phyloP scores from a whole-genome alignment of 2,113 vertebrate species.

The Alosa alosa region DNA sequence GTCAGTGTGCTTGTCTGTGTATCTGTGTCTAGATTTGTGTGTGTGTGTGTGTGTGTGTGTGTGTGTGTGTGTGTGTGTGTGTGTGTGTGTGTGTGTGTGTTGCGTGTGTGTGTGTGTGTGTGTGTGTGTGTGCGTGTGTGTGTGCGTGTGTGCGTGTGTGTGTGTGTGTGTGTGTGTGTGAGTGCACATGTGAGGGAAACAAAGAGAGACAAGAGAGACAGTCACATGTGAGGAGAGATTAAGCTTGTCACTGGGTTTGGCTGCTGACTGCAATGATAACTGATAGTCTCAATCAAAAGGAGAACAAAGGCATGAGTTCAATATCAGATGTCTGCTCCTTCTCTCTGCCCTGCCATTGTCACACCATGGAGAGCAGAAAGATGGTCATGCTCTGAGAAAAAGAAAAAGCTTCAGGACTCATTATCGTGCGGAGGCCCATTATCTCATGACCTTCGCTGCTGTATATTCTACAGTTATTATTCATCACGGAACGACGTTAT shows the following conservation, averaged over 20 bases:
- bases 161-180: neutral
- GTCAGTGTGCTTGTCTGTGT: neutral
- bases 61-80: slow-evolving; percentile 2
- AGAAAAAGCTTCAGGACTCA: neutral
- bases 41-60: neutral
- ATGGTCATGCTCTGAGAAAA: neutral
- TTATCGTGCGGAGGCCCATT: neutral
- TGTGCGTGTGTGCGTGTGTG: neutral
- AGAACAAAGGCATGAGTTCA: neutral
- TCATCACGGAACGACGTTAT: neutral
- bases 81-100: neutral
- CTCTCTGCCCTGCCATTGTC: neutral
- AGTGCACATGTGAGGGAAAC: neutral
- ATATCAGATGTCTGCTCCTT: slow-evolving; percentile 14
- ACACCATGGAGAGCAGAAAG: neutral
- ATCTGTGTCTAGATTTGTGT: neutral
- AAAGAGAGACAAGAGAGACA: neutral
- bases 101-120: neutral
- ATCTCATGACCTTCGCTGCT: neutral
- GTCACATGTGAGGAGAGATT: neutral
- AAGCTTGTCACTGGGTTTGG: neutral
- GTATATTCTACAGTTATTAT: neutral
- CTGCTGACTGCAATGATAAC: neutral
- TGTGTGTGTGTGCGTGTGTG: too few relatives aligned
- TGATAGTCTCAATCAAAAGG: slow-evolving; percentile 16